A percentile compares a stretch with the other conserved stretches of the same genome.
Evolutionary conservation across 2,797 vertebrate species (phyloP).

Genomic region (Smutsia gigantea): DNA sequence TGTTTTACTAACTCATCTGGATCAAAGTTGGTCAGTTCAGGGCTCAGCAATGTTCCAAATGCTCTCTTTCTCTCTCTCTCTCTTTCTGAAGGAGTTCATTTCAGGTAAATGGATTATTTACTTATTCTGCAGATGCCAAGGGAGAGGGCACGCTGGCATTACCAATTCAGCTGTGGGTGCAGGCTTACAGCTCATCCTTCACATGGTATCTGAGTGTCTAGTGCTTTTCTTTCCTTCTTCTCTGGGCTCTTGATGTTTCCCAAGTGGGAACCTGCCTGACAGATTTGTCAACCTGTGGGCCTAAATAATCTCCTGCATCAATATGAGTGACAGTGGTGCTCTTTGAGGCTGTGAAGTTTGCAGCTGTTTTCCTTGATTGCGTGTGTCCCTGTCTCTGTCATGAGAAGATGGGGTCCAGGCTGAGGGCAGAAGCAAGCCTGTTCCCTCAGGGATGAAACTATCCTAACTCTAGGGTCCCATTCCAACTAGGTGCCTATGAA

Average conservation of each 20-base stretch:
- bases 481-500: not conserved
- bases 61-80: not conserved
- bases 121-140: conserved; percentile 34
- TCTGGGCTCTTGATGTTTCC: not conserved
- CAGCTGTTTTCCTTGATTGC: not conserved
- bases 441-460: not conserved
- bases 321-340: not conserved
- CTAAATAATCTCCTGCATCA: not conserved
- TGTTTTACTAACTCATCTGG: conserved; percentile 42
- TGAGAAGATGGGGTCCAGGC: not conserved
- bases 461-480: accelerated
- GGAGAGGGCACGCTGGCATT: not conserved
- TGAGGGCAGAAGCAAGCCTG: not conserved
- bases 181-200: not conserved
- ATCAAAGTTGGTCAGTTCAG: conserved; percentile 31
- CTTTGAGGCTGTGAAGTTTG: not conserved
- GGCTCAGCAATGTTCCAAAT: conserved; percentile 25
- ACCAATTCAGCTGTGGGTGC: not conserved
- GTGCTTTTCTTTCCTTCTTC: not conserved
- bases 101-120: conserved; percentile 47
- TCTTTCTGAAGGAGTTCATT: conserved; percentile 43
- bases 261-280: not conserved
- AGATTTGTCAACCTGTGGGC: not conserved
- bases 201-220: not conserved
- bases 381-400: not conserved